phyloP scores from a whole-genome alignment of 2,113 vertebrate genomes.

The Cinclus mexicanus region DNA sequence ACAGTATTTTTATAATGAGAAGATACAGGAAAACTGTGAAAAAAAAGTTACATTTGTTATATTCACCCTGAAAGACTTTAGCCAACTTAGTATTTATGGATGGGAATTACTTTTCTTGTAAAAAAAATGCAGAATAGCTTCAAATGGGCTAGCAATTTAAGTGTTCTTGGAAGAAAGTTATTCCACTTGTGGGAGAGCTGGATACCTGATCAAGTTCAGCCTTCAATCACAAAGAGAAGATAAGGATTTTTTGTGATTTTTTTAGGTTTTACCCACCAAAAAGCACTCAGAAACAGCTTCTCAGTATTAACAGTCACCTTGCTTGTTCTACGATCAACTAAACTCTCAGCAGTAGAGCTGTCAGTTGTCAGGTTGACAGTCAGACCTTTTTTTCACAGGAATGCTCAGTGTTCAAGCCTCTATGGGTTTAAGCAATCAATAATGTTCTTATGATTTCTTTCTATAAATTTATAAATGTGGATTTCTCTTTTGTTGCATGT shows the following conservation, averaged over 20 bases:
- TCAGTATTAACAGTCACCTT: neutral
- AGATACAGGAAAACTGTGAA: neutral
- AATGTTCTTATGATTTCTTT: neutral
- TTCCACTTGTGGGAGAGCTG: neutral
- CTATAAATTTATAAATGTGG: neutral
- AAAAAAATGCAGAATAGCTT: neutral
- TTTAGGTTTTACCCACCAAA: neutral
- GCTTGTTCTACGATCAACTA: fast-evolving
- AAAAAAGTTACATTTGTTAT: neutral
- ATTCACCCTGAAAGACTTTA: neutral
- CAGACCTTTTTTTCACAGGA: neutral
- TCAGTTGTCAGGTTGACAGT: neutral
- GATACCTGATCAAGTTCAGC: neutral
- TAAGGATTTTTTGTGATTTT: neutral
- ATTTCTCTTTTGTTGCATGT: neutral
- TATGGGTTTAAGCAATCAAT: neutral
- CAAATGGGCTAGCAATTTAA: neutral
- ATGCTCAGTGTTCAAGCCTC: neutral
- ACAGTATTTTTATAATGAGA: neutral
- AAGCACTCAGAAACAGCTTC: fast-evolving
- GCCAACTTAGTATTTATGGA: neutral
- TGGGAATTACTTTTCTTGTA: neutral
- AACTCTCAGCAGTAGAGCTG: neutral
- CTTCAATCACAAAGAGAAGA: neutral
- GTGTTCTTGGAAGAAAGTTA: neutral